Evolutionary conservation across 2,797 vertebrate genomes (phyloP).

Genomic region (Tenualosa ilisha): DNA sequence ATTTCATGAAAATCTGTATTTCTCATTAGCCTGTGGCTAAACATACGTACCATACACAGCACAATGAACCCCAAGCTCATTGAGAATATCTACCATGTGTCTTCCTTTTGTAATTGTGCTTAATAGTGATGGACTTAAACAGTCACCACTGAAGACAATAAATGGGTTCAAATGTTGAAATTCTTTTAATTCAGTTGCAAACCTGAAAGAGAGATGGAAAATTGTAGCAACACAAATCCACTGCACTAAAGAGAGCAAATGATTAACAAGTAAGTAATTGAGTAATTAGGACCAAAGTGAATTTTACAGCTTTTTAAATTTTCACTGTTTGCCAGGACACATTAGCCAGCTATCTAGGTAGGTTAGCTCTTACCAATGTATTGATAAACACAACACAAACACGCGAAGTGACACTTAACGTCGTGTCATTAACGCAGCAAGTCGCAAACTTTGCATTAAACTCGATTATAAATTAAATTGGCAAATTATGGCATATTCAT

Average conservation of each 20-base stretch:
- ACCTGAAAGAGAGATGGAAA: conserved; percentile 33
- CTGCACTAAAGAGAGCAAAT: too few relatives aligned
- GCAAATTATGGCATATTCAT: neutral
- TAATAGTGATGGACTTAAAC: conserved; percentile 59
- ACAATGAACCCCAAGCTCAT: conserved; percentile 58
- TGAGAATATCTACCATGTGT: conserved; percentile 56
- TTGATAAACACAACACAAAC: too few relatives aligned
- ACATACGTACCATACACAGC: conserved; percentile 55
- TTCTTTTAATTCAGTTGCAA: conserved; percentile 52
- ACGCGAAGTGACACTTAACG: neutral
- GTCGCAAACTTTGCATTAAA: neutral
- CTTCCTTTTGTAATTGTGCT: conserved; percentile 58
- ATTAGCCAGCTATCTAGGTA: neutral
- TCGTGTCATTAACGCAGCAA: neutral
- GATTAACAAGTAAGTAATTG: too few relatives aligned
- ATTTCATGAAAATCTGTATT: too few relatives aligned
- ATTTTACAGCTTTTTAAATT: too few relatives aligned
- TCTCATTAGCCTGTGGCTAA: too few relatives aligned
- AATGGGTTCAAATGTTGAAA: conserved; percentile 51
- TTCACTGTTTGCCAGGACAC: too few relatives aligned
- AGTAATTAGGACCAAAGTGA: too few relatives aligned
- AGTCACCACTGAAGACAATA: conserved; percentile 55
- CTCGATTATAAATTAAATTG: neutral
- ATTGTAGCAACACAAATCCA: neutral
- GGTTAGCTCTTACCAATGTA: too few relatives aligned